Evolutionary conservation across 1,140 invertebrate species (phyloP).

Genomic region (Drosophila azteca): DNA sequence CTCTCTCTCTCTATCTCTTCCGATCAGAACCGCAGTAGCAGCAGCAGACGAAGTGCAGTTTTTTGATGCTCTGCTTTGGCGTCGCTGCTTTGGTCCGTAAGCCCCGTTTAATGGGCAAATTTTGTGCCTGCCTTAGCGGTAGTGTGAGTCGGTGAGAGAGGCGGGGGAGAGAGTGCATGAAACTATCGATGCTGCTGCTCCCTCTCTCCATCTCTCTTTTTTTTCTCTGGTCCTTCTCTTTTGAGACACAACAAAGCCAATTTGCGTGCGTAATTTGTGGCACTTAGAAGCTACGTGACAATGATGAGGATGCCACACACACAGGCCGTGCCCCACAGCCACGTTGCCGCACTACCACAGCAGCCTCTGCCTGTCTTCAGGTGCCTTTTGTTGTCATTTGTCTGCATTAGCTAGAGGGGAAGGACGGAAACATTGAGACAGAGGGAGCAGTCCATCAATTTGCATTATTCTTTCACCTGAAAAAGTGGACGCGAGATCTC

Average conservation of each 20-base stretch:
- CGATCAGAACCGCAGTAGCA: too few species aligned
- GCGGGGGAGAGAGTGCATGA: background rate
- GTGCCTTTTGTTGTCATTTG: constrained; percentile 70
- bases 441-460: constrained; percentile 50
- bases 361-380: constrained; percentile 21
- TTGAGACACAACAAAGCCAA: constrained; percentile 69
- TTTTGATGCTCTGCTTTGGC: constrained; percentile 30
- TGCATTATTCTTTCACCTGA: constrained; percentile 68
- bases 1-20: background rate
- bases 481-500: background rate
- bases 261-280: constrained; percentile 81
- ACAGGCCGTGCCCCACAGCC: too few species aligned
- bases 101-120: constrained; percentile 73
- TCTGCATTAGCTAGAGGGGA: constrained; percentile 61
- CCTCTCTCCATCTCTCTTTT: background rate
- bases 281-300: constrained; percentile 75
- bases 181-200: constrained; percentile 51
- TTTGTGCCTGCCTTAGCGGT: constrained; percentile 5
- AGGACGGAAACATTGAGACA: background rate
- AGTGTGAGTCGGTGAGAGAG: background rate
- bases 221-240: too few species aligned
- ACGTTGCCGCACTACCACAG: too few species aligned
- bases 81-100: constrained; percentile 52
- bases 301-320: constrained; percentile 29
- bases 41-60: constrained; percentile 38